Base-by-base conservation (phyloP, 2,888 invertebrate genomes). In the Rotaria sp. region DNA sequence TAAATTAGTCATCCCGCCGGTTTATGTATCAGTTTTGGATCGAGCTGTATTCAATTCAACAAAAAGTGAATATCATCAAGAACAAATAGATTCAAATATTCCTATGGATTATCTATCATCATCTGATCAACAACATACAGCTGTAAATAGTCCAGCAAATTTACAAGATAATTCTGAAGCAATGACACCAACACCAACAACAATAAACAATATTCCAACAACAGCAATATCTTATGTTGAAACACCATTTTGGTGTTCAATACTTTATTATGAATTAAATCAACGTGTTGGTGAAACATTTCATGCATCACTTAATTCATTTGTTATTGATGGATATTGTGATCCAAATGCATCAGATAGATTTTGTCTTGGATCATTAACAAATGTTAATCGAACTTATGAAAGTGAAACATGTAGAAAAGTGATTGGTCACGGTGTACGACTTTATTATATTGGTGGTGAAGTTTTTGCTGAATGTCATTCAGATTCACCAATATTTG, bases 311-410 rank as follows among this genome's bases (percentile, higher is more conserved):
- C 89, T 90, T 75, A 89, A 90, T 30, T 90, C 90, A 45, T 95
- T 99, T 2, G 95, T 96, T 86, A 96, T 99, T 0, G 99, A 99
- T 91, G 99, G 99, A 21, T 99, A 97, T 91, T 99, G 99, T 87
- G 97, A 99, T 92, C 99, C 99, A 0, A 96, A 96, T 88, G 96
- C 96, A 91, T 94, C 95, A 87, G 96, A 96, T 90, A 93, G 99
- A 85, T 99, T 99, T 92, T 99, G 98, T 90, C 93, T 99, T 84
- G 99, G 99, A 0, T 95, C 97, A 89, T 92, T 99, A 88, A 97
- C 97, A 88, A 99, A 99, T 91, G 98, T 99, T 84, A 99, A 99
- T 92, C 93, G 99, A 87, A 99, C 99, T 92, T 96, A 96, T 26
- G 97, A 97, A 24, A 97, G 99, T 89, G 99, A 99, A 92, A 98